These are phyloP conservation scores for Drosophila testacea DNA, from an alignment of 2,888 invertebrate species.

Conservation along the genomic window DNA sequence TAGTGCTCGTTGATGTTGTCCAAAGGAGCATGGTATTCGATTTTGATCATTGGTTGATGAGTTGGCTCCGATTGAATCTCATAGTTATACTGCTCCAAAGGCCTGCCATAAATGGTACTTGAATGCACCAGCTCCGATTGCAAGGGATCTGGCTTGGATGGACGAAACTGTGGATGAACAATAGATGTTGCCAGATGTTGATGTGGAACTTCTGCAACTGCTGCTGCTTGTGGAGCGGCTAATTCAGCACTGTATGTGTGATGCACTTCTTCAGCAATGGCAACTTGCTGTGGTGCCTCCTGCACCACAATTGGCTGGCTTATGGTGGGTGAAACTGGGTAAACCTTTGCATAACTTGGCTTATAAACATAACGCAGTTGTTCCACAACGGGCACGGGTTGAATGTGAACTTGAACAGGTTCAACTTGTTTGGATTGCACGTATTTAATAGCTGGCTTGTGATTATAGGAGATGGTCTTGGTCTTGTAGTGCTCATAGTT, in stretches of 20 bases:
- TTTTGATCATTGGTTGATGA: slow-evolving; percentile 63
- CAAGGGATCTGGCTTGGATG: slow-evolving; percentile 70
- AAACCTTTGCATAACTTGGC: slow-evolving; percentile 47
- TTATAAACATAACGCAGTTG: slow-evolving; percentile 79
- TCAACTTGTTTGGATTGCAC: slow-evolving; percentile 47
- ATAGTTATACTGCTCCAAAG: slow-evolving; percentile 66
- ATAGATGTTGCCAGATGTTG: slow-evolving; percentile 12
- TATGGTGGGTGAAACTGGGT: slow-evolving; percentile 45
- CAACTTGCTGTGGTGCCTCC: slow-evolving; percentile 31
- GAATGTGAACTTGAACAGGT: slow-evolving; percentile 74
- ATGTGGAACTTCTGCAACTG: slow-evolving; percentile 13
- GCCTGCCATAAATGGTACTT: slow-evolving; percentile 36
- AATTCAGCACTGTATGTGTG: slow-evolving; percentile 65
- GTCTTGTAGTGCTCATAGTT: slow-evolving; percentile 69
- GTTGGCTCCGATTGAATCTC: slow-evolving; percentile 35
- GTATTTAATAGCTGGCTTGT: slow-evolving; percentile 55
- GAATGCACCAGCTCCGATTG: slow-evolving; percentile 44
- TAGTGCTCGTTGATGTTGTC: slow-evolving; percentile 74
- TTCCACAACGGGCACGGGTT: slow-evolving; percentile 78
- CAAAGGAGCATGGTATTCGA: slow-evolving; percentile 72
- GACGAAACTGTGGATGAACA: slow-evolving; percentile 64
- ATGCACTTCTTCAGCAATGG: slow-evolving; percentile 59
- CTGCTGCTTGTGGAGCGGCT: slow-evolving; percentile 1
- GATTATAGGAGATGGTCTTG: slow-evolving; percentile 35
- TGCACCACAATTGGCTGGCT: slow-evolving; percentile 76